Percentiles rank a stretch among this genome's conserved stretches.
phyloP scores from a whole-genome alignment of 2,113 vertebrate species.

The Gnathonemus longibarbis region DNA sequence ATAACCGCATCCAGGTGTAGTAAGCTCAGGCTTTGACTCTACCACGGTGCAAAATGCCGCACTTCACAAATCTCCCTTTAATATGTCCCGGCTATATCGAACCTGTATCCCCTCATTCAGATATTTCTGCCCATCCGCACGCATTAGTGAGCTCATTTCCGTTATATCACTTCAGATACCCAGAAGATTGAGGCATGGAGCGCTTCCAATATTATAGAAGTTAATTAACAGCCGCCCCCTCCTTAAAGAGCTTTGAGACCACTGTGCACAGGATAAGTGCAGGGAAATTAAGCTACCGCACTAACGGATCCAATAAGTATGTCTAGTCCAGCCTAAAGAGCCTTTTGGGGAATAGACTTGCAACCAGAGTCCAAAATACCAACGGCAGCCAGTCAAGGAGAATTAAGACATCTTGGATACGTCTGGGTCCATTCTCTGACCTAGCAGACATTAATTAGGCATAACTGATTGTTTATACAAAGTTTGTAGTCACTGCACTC shows the following conservation, averaged over 20 bases:
- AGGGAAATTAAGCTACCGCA: constrained; percentile 41
- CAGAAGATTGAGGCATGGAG: constrained; percentile 18
- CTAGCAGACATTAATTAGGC: neutral
- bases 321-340: constrained; percentile 52
- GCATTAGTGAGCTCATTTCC: constrained; percentile 44
- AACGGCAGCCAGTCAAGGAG: constrained; percentile 35
- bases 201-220: constrained; percentile 32
- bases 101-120: neutral
- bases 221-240: constrained; percentile 40
- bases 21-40: neutral
- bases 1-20: neutral
- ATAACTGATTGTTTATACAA: neutral
- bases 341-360: constrained; percentile 31
- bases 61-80: neutral
- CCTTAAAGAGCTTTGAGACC: constrained; percentile 40
- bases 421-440: neutral
- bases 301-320: constrained; percentile 47
- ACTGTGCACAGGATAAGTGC: constrained; percentile 51
- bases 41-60: neutral
- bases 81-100: neutral
- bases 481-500: neutral
- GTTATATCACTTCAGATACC: constrained; percentile 47
- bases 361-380: constrained; percentile 42
- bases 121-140: constrained; percentile 29
- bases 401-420: constrained; percentile 19